A percentile compares a stretch with the other conserved stretches of the same genome.
Evolutionary conservation across 1,140 invertebrate genomes (phyloP).

Genomic region (Temnothorax nylanderi): DNA sequence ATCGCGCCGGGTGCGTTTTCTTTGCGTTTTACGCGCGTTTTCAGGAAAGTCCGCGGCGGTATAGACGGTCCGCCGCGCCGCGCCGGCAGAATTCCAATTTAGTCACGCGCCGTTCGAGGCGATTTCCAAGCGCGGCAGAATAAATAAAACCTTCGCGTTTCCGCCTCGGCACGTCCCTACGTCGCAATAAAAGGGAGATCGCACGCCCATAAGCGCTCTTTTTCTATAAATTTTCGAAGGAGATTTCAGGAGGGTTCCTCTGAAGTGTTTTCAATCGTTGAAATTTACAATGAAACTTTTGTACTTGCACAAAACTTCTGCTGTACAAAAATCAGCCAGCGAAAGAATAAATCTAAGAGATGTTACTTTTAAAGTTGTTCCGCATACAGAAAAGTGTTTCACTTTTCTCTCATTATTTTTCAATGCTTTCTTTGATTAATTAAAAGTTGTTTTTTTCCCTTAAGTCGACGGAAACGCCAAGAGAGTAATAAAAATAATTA

Average conservation of each 20-base stretch:
- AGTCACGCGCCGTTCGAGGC: neutral
- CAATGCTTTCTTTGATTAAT: too few species aligned
- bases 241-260: neutral
- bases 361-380: neutral
- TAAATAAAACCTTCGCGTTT: neutral
- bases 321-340: neutral
- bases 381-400: too few species aligned
- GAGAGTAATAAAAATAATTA: too few species aligned
- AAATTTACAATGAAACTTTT: neutral
- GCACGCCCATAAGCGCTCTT: neutral
- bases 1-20: constrained; percentile 8
- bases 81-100: constrained; percentile 48
- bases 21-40: neutral
- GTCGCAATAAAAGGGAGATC: neutral
- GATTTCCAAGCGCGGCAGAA: neutral
- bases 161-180: neutral
- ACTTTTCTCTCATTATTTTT: too few species aligned
- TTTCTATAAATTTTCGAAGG: neutral
- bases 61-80: neutral
- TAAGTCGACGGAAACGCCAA: too few species aligned
- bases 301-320: too few species aligned
- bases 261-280: neutral
- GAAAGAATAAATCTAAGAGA: neutral
- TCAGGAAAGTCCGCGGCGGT: neutral
- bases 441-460: too few species aligned